These are phyloP conservation scores for Penaeus japonicus DNA, from an alignment of 1,140 invertebrate species.

Conservation along the genomic window DNA sequence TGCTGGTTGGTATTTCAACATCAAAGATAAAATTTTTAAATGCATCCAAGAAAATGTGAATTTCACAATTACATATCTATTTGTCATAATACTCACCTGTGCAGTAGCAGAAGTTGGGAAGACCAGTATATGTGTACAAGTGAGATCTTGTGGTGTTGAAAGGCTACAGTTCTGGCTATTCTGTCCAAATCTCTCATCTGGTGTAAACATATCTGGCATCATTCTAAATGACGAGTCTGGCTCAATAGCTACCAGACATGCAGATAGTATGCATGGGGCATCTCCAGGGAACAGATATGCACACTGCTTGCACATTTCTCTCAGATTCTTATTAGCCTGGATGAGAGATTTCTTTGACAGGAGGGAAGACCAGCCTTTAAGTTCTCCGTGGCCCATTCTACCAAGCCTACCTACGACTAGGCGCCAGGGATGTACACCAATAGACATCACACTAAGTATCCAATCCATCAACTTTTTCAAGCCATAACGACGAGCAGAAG, in stretches of 20 bases:
- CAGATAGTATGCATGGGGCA: conserved; percentile 91
- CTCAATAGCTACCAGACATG: conserved; percentile 96
- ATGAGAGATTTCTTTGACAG: conserved; percentile 89
- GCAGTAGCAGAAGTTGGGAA: conserved; percentile 98
- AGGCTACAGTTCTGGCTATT: conserved; percentile 81
- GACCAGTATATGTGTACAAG: conserved; percentile 97
- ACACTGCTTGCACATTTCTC: conserved; percentile 91
- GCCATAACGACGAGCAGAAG: conserved; percentile 86
- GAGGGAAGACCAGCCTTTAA: conserved; percentile 95
- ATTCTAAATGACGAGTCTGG: conserved; percentile 91
- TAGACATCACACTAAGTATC: conserved; percentile 91
- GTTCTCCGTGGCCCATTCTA: conserved; percentile 94
- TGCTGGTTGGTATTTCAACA: background rate
- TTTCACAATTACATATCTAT: background rate
- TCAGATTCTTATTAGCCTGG: conserved; percentile 85
- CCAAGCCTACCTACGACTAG: conserved; percentile 95
- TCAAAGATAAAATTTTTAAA: background rate
- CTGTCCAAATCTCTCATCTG: conserved; percentile 88
- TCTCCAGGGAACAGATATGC: conserved; percentile 79
- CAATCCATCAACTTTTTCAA: conserved; percentile 97
- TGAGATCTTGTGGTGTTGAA: conserved; percentile 91
- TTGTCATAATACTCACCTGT: conserved; percentile 63
- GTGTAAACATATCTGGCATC: conserved; percentile 93
- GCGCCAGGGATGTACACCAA: conserved; percentile 91
- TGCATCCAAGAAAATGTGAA: background rate